These are phyloP conservation scores for Hemibagrus wyckioides DNA, from an alignment of 2,113 vertebrate genomes.

Conservation along the genomic window DNA sequence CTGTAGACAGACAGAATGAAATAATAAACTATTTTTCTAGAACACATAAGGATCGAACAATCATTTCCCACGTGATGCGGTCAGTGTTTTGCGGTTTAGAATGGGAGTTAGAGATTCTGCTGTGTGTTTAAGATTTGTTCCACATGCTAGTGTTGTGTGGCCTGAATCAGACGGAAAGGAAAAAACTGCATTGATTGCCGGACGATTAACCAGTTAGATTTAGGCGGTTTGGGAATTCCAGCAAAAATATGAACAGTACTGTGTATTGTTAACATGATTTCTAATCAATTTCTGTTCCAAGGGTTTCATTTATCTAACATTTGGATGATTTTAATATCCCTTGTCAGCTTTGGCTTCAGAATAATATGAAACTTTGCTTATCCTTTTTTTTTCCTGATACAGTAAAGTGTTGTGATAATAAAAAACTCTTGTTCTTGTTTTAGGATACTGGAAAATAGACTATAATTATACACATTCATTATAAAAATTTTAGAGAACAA, in stretches of 20 bases:
- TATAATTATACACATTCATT: background rate
- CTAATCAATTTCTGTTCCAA: background rate
- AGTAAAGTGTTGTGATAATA: background rate
- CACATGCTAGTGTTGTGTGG: background rate
- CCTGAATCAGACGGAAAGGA: background rate
- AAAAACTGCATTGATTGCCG: background rate
- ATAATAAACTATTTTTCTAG: background rate
- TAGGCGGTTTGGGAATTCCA: background rate
- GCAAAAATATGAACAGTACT: background rate
- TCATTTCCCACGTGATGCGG: background rate
- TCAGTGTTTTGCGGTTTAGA: background rate
- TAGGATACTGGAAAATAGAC: background rate
- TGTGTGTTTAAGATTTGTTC: constrained; percentile 14
- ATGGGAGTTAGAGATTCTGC: background rate
- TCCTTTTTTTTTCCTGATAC: background rate
- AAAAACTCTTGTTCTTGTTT: background rate
- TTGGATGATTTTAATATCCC: background rate
- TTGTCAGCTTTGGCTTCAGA: background rate
- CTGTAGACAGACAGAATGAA: background rate
- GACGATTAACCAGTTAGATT: background rate
- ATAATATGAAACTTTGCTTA: background rate
- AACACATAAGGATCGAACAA: background rate
- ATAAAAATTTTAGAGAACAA: background rate
- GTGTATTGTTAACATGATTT: background rate
- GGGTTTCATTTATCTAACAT: background rate